Evolutionary conservation across 2,797 vertebrate genomes (phyloP), one percentile per base, ranked within the genome.

Genomic region (Peromyscus melanophrys): DNA sequence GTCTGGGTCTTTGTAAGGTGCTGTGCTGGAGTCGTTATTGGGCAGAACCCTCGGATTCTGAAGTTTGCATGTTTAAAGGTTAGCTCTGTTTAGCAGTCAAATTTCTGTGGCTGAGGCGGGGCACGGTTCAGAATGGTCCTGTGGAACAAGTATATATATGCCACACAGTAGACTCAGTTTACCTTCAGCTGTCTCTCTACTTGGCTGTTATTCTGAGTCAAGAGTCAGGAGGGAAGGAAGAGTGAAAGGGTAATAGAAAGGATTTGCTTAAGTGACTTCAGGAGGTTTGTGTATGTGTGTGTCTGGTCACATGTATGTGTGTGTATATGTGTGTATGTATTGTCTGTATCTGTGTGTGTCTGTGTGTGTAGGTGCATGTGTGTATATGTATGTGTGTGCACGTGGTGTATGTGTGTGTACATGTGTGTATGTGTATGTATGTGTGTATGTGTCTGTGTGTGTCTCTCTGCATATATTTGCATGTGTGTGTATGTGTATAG

Each of bases 81-180:
- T 85, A 25, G 34, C 85, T 95, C 90, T 94, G 34, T 71, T 91
- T 81, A 71, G 65, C 11, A 76, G 49, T 82, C 34, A 88, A 59
- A 76, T 93, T 78, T 8, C 40, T 55, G 16, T 73, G n/a, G 27
- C 29, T 7, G 10, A 59, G 43, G 11, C 65, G 71, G 23, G 5
- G 29, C 34, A 71, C 6, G 65, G 77, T 34, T 90, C 52, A 46
- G 40, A 82, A 80, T 0, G 11, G 31, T 86, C 46, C 63, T 1
- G 12, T 13, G 59, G 63, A 17, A 11, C 34, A 23, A 2, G 27
- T 43, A 7, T 34, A 4, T 77, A 75, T 29, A 5, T n/a, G n/a
- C 3, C 25, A 6, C 21, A 19, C 40, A 37, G 1, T 27, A 49
- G 31, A 2, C 29, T 40, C 8, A 0, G 27, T 86, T 86, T 43